Base-by-base conservation (phyloP, 2,113 vertebrate genomes). In the Henicopernis longicauda region DNA sequence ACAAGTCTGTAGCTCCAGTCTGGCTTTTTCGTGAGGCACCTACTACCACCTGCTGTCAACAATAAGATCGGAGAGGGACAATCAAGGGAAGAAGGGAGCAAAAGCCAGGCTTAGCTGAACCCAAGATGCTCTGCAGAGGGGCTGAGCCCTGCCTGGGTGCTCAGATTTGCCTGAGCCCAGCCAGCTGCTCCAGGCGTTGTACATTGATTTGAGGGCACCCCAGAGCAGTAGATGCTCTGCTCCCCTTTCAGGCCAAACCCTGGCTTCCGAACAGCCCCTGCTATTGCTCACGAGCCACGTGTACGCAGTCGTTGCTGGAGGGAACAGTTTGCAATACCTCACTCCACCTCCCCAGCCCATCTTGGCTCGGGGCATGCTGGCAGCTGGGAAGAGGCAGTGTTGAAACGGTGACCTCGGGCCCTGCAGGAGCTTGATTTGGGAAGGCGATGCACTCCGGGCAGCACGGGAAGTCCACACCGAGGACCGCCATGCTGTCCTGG, bases 81-180 rank as follows among this genome's bases (percentile, higher is more conserved):
- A 72, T 18, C 50, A 38, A 36, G 45, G 55, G 21, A 62, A 95
- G 42, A 67, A 77, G 38, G 38, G 32, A 89, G 26, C 0, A 0
- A 76, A 69, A 78, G 9, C 52, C 0, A 0, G 13, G 32, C 50
- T 6, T 6, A 2, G 25, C 42, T 1, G 0, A 86, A 67, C 8
- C 22, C 1, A 0, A 65, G 57, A 21, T 57, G 57, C 11, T 44
- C 38, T 59, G 73, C 63, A 50, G 57, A 91, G 32, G 38, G 25
- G 27, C 34, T 74, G 79, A 86, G 76, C 79, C 42, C 66, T 66
- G 23, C 12, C 77, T 3, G 16, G 42, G 52, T 40, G 31, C 44
- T 67, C 62, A 79, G 20, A 23, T 32, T 31, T 66, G 42, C 42
- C 58, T 22, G n/a, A 57, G 26, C n/a, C 44, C 31, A 29, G 3